Base-by-base conservation (phyloP, 2,797 vertebrate genomes). In the Chrysocyon brachyurus region DNA sequence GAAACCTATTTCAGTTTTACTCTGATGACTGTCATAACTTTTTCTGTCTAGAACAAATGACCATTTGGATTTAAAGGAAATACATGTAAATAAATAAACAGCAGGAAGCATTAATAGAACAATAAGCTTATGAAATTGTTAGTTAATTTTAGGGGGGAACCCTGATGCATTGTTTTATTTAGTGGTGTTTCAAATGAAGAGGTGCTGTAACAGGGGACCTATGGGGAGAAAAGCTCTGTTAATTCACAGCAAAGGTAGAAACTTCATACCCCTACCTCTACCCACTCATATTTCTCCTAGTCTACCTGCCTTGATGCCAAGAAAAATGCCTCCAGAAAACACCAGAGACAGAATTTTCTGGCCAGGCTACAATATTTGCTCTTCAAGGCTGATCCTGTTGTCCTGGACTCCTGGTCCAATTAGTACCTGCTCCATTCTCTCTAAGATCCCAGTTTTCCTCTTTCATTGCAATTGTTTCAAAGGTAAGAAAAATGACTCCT, bases 301-400 rank as follows among this genome's bases (percentile, higher is more conserved):
- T 68, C 59, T 73, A 52, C 24, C 10, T 77, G 59, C 52, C 40
- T 82, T 36, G 8, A 84, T 83, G 87, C 33, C 0, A 81, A 33
- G 33, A 87, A 91, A 96, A 91, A 73, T 91, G 40, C 54, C 52
- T 91, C 68, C 66, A 91, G 54, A 46, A 82, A 94, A 91, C n/a
- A 87, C 2, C 49, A 33, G 77, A 77, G 36, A 86, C 40, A 68
- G 75, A 75, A 22, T 40, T 87, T 96, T 19, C 26, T 61, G 59
- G 63, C 16, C 81, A 90, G 14, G 19, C 40, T 78, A 61, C 52
- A 78, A 59, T 59, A 86, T 85, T 90, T 73, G 57, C 33, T 86
- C 33, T 82, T 91, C 31, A 68, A 93, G 31, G 26, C 31, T 72
- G 24, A 90, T 90, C 56, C 22, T 85, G 12, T 73, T 64, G n/a